Evolutionary conservation across 2,888 invertebrate genomes (phyloP), one percentile per base, ranked within the genome.

Genomic region (Rhingia rostrata): DNA sequence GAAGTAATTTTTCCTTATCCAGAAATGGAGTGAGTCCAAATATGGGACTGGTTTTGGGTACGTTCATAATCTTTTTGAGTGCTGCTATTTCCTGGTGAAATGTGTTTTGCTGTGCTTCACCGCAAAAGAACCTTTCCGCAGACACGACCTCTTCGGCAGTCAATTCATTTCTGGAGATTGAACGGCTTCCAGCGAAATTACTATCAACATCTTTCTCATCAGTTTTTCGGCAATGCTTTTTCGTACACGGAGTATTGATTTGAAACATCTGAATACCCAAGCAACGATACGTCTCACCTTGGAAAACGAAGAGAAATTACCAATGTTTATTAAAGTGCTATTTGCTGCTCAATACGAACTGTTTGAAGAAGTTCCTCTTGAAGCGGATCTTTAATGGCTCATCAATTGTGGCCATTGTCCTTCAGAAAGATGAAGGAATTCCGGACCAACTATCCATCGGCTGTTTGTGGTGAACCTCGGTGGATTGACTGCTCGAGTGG

Each of bases 61-160:
- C 22, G 22, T 22, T 22, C 22, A 22, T 22, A 22, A 1, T 22
- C 22, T 22, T 22, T 1, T 14, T 9, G 73, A 61, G 33, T 5
- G 7, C 3, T 2, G n/a, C 3, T 4, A 0, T 22, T 35, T 67
- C 43, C 10, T 41, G 35, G 5, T 4, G 3, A 10, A 43, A 67
- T 3, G 4, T 33, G 33, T 54, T 35, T 3, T 41, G 43, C 7
- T 67, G 54, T n/a, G 33, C 12, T 12, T 33, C 33, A 9, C 43
- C n/a, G 4, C 54, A 67, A 7, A 54, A 54, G 4, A 9, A 41
- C 7, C 4, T 33, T 30, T 67, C 66, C 12, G 66, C 54, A 1
- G 10, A 9, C 2, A 4, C 12, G 2, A 67, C 39, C 14, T 54
- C 67, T 7, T 1, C 14, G 22, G 4, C 33, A 5, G 54, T 32